Percentiles rank a stretch among this genome's conserved stretches.
Conservation (phyloP, 2,888 invertebrate genomes). For the Heliconius ethilla region DNA sequence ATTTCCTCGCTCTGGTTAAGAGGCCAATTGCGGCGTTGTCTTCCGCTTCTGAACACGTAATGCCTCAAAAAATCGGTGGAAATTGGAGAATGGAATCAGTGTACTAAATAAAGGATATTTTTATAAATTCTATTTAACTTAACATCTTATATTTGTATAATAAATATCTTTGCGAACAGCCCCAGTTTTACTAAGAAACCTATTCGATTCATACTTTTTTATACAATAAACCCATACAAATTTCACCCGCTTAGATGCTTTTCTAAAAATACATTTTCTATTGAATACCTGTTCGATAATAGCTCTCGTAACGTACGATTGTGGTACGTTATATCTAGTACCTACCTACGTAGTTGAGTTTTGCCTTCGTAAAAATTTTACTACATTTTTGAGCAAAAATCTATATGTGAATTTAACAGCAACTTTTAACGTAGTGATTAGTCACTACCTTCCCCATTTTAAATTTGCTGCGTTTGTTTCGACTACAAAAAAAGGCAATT, state of each 20-base stretch:
- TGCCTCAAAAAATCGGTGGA: neutral
- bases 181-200: too few species aligned
- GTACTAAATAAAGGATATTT: too few species aligned
- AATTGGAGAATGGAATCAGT: neutral
- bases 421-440: too few species aligned
- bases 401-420: too few species aligned
- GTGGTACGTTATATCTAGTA: slow-evolving; percentile 4
- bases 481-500: too few species aligned
- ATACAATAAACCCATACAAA: slow-evolving; percentile 13
- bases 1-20: too few species aligned
- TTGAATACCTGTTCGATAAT: slow-evolving; percentile 8
- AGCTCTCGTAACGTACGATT: slow-evolving; percentile 6
- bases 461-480: too few species aligned
- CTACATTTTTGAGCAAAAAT: neutral
- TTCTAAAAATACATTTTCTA: slow-evolving; percentile 16
- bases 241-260: neutral
- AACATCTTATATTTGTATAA: too few species aligned
- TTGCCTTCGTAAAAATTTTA: neutral
- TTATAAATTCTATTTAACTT: too few species aligned
- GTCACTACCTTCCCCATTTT: too few species aligned
- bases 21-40: too few species aligned
- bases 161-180: too few species aligned
- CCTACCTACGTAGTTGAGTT: neutral
- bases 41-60: neutral
- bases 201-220: neutral